Base-by-base conservation (phyloP, 2,888 invertebrate genomes). In the Elmis aenea region DNA sequence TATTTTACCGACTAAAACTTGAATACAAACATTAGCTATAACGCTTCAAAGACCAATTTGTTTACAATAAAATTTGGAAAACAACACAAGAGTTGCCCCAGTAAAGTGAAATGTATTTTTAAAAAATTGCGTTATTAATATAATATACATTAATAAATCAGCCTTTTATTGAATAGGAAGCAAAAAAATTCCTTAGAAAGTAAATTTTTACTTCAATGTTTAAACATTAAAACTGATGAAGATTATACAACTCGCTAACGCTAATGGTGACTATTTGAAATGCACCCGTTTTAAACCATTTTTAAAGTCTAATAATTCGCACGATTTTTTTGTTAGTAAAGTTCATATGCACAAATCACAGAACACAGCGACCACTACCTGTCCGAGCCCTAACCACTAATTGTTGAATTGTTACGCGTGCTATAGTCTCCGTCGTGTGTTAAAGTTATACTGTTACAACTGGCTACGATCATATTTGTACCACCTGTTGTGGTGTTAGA, bases 281-380 rank as follows among this genome's bases (percentile, higher is more conserved):
- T 59, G 55, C 61, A 66, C 64, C 64, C 64, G 64, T 62, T 64
- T 61, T 57, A 49, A 48, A 42, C 43, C 43, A 48, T 36, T 38
- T 42, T 35, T 42, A 45, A 35, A 38, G 40, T 42, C 34, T 36
- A 33, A 36, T 28, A 38, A 41, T 42, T 50, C 50, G 51, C 59
- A 54, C 58, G 56, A 55, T 57, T 49, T n/a, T n/a, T n/a, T n/a
- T n/a, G n/a, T n/a, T n/a, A n/a, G n/a, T 46, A 38, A 54, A 54
- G 55, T 57, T 56, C 43, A 36, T 53, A 55, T 51, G 58, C 50
- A 47, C 53, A 44, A 58, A 61, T 61, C 62, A 62, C 62, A 62
- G 61, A 60, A 55, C 59, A 57, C 60, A 50, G 35, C 48, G 48
- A 50, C 48, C 44, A 18, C 29, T 32, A 15, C 26, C 28, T 24